Conservation (phyloP, 2,888 invertebrate species). For the Epirrita christyi region DNA sequence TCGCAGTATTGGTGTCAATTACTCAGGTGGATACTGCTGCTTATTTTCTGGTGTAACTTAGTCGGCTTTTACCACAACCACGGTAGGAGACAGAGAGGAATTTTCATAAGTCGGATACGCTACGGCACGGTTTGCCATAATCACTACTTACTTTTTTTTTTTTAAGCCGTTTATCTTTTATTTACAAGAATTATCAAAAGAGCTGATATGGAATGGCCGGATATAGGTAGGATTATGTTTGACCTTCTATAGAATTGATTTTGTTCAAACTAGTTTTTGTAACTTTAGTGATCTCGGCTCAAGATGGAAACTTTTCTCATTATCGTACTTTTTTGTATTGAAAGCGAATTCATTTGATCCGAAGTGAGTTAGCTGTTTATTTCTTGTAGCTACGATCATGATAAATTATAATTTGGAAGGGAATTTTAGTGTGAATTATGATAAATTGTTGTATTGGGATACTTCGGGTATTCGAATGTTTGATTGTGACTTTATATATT, state of each 20-base stretch:
- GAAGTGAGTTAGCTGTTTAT: conserved; percentile 5
- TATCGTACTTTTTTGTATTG: conserved; percentile 1
- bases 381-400: conserved; percentile 2
- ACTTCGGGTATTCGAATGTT: not conserved
- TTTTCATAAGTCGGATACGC: too few species aligned
- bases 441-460: conserved; percentile 21
- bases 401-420: conserved; percentile 37
- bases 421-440: conserved; percentile 29
- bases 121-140: too few species aligned
- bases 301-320: conserved; percentile 15
- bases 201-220: not conserved
- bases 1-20: too few species aligned
- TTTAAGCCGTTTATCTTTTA: too few species aligned
- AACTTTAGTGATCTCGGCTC: conserved; percentile 9
- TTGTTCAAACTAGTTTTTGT: conserved; percentile 7
- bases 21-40: too few species aligned
- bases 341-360: not conserved
- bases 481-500: not conserved
- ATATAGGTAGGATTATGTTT: conserved; percentile 4
- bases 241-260: conserved; percentile 5
- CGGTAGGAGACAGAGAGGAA: too few species aligned
- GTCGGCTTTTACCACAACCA: too few species aligned
- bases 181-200: too few species aligned
- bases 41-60: too few species aligned
- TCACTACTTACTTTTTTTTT: too few species aligned